Conservation (phyloP, 1,140 invertebrate genomes). For the Diabrotica undecimpunctata region DNA sequence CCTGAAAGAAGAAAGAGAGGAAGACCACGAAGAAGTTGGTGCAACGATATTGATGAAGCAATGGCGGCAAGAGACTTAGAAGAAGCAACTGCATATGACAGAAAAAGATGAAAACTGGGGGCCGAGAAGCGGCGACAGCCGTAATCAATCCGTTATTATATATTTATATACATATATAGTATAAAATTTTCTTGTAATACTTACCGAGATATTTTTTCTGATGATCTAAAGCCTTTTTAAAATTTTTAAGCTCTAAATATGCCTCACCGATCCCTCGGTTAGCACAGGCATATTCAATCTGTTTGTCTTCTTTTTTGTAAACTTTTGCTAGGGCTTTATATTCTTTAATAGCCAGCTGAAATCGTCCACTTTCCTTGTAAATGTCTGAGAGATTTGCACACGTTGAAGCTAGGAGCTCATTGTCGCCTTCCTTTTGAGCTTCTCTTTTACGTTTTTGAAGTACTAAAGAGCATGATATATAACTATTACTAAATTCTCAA, state of each 20-base stretch:
- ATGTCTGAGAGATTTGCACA: constrained; percentile 73
- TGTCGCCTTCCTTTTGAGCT: constrained; percentile 66
- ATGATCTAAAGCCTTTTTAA: constrained; percentile 72
- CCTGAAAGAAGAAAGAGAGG: too few species aligned
- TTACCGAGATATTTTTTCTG: constrained; percentile 75
- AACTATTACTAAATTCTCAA: too few species aligned
- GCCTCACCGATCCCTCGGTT: constrained; percentile 88
- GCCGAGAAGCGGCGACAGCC: too few species aligned
- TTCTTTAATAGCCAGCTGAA: constrained; percentile 70
- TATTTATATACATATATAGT: background rate
- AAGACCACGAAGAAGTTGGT: too few species aligned
- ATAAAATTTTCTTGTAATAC: constrained; percentile 25
- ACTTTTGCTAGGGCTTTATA: constrained; percentile 66
- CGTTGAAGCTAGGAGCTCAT: constrained; percentile 60
- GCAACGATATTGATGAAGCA: too few species aligned
- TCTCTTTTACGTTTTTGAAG: constrained; percentile 67
- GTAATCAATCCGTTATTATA: too few species aligned
- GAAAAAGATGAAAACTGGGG: too few species aligned
- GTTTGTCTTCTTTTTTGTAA: constrained; percentile 61
- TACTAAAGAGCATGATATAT: constrained; percentile 3
- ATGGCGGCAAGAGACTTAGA: too few species aligned
- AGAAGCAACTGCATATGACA: too few species aligned
- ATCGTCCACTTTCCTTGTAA: constrained; percentile 65
- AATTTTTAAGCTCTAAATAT: constrained; percentile 68
- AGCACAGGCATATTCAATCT: constrained; percentile 70